Evolutionary conservation across 1,140 invertebrate genomes (phyloP), one percentile per base, ranked within the genome.

Genomic region (Ooceraea biroi): DNA sequence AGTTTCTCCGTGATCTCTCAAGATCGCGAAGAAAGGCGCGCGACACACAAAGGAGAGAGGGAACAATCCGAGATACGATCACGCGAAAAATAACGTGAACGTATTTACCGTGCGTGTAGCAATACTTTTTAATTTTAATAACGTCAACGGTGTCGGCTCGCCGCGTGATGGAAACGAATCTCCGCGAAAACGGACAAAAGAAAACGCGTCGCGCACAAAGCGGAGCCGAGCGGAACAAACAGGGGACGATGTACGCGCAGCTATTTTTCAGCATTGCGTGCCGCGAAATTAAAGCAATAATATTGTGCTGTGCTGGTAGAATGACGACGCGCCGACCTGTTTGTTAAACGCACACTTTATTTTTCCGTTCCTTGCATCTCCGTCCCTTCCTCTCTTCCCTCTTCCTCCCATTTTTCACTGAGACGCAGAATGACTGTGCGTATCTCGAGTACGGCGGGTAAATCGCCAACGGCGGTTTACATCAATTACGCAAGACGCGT

Each of bases 261-360:
- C 0, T 65, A 22, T 76, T 63, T 76, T 61, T 11, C 25, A 69
- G 12, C n/a, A 7, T 0, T 36, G 36, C 25, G 27, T 52, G 25
- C 41, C 55, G 36, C 44, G 17, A 72, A 85, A 87, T 87, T 57
- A 50, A 73, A 76, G 69, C 65, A 65, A 83, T 52, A 61, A 66
- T 52, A 84, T 57, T 73, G 22, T 25, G 50, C 27, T 44, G 30
- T 36, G 36, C 36, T 36, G 7, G 36, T 41, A 55, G 14, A 63
- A 72, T 71, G 25, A 72, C 50, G 50, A 41, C 14, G 60, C 25
- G 30, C 10, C 48, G 19, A 17, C 22, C 7, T 46, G 60, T 87
- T 71, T 87, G 60, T 87, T 36, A 69, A 84, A 71, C 48, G 22
- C 27, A 10, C 55, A 14, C 65, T 27, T 52, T 55, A n/a, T 86